These are phyloP conservation scores for Mamestra configurata DNA, from an alignment of 1,140 invertebrate genomes.

Conservation along the genomic window DNA sequence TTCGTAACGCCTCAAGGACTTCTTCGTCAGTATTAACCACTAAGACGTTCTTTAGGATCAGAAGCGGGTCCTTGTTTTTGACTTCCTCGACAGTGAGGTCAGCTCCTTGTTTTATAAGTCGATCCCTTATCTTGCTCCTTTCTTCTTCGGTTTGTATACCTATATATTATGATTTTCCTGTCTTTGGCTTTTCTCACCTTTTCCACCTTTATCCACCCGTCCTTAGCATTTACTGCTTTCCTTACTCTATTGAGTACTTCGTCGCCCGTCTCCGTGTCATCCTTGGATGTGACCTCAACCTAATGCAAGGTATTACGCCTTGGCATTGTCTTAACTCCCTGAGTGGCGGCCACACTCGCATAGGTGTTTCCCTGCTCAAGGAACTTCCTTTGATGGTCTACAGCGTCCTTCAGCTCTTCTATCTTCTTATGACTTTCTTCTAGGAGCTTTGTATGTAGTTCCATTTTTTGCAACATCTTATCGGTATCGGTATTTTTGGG, in stretches of 20 bases:
- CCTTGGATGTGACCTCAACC: conserved; percentile 20
- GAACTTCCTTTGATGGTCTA: background rate
- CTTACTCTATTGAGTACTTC: conserved; percentile 11
- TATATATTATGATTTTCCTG: background rate
- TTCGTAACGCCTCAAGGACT: conserved; percentile 32
- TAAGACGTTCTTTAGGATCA: too few relatives aligned
- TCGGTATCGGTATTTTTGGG: too few relatives aligned
- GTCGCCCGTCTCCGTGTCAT: conserved; percentile 49
- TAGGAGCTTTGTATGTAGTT: too few relatives aligned
- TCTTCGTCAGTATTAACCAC: conserved; percentile 51
- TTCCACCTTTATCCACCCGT: background rate
- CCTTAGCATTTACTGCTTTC: conserved; percentile 43
- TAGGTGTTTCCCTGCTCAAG: background rate
- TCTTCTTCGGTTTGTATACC: conserved; percentile 7
- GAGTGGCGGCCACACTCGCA: background rate
- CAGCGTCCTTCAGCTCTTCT: background rate
- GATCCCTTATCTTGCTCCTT: conserved; percentile 46
- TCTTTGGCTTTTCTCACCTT: background rate
- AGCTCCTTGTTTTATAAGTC: background rate
- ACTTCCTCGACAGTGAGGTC: conserved; percentile 50
- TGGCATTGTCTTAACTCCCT: background rate
- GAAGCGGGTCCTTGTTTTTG: conserved; percentile 56
- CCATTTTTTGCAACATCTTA: too few relatives aligned
- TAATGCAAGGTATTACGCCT: background rate
- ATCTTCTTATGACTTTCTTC: background rate